phyloP scores from a whole-genome alignment of 2,797 vertebrate species.

The Notolepis coatsorum region DNA sequence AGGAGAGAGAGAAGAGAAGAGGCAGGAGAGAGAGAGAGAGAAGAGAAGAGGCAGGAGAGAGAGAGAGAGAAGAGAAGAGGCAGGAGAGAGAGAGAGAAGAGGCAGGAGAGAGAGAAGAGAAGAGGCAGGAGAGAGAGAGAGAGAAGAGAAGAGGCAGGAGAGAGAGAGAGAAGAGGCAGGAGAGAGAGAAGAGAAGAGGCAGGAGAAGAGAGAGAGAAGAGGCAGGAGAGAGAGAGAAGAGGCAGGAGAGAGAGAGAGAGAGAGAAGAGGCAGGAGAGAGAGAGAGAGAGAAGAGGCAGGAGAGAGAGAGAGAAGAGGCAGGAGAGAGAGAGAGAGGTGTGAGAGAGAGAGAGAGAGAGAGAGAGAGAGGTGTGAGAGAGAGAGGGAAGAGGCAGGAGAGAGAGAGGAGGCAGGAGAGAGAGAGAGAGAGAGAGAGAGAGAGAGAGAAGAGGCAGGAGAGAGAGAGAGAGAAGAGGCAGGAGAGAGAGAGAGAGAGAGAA shows the following conservation, averaged over 20 bases:
- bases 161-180: conserved; percentile 7
- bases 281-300: not conserved
- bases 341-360: conserved; percentile 11
- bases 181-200: conserved; percentile 9
- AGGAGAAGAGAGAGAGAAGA: not conserved
- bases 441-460: conserved; percentile 16
- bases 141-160: not conserved
- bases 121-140: conserved; percentile 10
- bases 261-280: conserved; percentile 12
- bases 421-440: conserved; percentile 11
- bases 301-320: not conserved
- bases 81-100: not conserved
- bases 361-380: not conserved
- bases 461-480: not conserved
- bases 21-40: conserved; percentile 5
- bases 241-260: conserved; percentile 6
- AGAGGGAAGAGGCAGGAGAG: too few relatives aligned
- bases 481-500: not conserved
- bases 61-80: not conserved
- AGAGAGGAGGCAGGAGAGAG: conserved; percentile 25
- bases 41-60: conserved; percentile 17
- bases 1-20: not conserved
- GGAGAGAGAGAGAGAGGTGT: conserved; percentile 1
- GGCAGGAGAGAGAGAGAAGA: too few relatives aligned
- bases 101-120: conserved; percentile 3